Evolutionary conservation across 2,797 vertebrate genomes (phyloP).

Genomic region (Pipistrellus nathusii): DNA sequence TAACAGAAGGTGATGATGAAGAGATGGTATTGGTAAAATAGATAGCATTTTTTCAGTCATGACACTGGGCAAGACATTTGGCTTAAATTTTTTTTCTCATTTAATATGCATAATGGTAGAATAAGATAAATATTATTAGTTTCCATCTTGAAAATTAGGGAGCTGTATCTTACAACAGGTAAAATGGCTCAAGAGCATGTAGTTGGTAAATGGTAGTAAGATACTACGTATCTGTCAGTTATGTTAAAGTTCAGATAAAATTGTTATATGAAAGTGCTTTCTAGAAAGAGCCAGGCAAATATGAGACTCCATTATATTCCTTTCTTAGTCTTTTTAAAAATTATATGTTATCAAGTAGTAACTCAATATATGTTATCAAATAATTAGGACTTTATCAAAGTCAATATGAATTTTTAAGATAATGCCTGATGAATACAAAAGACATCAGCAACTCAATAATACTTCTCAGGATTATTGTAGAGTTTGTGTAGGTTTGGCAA

Average conservation of each 20-base stretch:
- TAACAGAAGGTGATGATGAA: background rate
- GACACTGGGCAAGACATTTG: background rate
- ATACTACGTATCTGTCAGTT: background rate
- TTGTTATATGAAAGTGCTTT: background rate
- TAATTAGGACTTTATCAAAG: background rate
- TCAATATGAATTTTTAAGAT: constrained; percentile 30
- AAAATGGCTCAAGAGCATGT: background rate
- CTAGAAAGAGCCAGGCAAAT: background rate
- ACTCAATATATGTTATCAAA: background rate
- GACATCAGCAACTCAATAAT: background rate
- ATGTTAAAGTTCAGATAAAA: background rate
- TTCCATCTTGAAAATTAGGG: background rate
- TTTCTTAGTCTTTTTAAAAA: background rate
- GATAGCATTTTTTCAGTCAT: background rate
- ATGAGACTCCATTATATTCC: constrained; percentile 16
- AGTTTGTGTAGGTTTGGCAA: background rate
- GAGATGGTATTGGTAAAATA: background rate
- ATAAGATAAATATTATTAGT: background rate
- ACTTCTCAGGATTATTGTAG: background rate
- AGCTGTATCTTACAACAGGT: background rate
- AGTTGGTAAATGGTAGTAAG: background rate
- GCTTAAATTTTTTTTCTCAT: background rate
- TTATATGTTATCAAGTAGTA: background rate
- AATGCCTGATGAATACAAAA: constrained; percentile 24
- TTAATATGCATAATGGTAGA: background rate